phyloP scores from a whole-genome alignment of 2,113 vertebrate species.

The Caranx ignobilis region DNA sequence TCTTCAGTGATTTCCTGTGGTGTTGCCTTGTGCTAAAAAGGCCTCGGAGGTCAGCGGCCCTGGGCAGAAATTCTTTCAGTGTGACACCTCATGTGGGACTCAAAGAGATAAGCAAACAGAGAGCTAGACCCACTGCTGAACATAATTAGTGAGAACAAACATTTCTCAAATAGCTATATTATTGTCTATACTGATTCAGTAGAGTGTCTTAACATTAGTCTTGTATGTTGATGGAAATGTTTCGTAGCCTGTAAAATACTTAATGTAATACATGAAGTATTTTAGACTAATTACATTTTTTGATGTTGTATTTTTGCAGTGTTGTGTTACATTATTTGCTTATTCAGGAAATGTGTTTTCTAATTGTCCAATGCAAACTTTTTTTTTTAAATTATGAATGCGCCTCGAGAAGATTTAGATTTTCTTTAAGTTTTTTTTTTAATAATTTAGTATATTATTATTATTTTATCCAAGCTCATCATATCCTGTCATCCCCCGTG shows the following conservation, averaged over 20 bases:
- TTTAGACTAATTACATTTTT: not conserved
- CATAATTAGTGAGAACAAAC: conserved; percentile 73
- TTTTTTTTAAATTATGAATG: too few relatives aligned
- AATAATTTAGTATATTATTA: not conserved
- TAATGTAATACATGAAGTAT: too few relatives aligned
- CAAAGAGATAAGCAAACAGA: conserved; percentile 75
- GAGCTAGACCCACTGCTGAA: conserved; percentile 63
- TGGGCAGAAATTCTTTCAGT: conserved; percentile 84
- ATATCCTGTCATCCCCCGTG: conserved; percentile 8
- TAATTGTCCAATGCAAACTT: not conserved
- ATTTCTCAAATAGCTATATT: conserved; percentile 48
- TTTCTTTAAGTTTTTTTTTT: conserved; percentile 1
- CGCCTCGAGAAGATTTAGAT: not conserved
- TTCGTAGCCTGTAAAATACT: conserved; percentile 22
- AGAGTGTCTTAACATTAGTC: conserved; percentile 17
- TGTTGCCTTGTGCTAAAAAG: conserved; percentile 84
- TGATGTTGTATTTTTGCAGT: not conserved
- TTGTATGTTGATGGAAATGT: conserved; percentile 34
- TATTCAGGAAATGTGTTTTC: not conserved
- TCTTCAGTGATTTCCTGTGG: conserved; percentile 88
- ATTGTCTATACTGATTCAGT: conserved; percentile 38
- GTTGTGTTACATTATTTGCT: not conserved
- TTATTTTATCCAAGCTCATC: conserved; percentile 21
- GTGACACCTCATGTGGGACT: conserved; percentile 79
- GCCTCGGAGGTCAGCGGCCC: conserved; percentile 85